phyloP scores from a whole-genome alignment of 2,888 invertebrate species.

The Nasonovia ribisnigri region DNA sequence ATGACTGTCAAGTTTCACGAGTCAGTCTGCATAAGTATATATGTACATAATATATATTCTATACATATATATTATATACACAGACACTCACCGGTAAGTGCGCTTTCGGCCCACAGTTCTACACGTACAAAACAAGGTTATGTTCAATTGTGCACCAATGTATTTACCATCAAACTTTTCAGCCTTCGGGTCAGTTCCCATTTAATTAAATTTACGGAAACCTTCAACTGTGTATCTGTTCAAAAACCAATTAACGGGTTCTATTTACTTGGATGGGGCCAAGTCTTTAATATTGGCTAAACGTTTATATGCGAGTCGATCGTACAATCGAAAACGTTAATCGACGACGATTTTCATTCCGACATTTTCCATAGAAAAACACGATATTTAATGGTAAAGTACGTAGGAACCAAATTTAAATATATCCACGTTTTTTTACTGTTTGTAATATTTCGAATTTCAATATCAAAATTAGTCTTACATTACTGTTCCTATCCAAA shows the following conservation, averaged over 20 bases:
- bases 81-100: background rate
- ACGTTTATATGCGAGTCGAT: background rate
- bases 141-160: background rate
- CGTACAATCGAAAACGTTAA: background rate
- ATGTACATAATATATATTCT: background rate
- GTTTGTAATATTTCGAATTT: background rate
- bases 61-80: background rate
- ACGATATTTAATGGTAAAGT: background rate
- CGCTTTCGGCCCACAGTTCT: background rate
- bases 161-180: constrained; percentile 43
- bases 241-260: constrained; percentile 50
- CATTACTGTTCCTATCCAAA: background rate
- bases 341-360: background rate
- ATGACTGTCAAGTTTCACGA: constrained; percentile 27
- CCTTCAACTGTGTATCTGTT: constrained; percentile 40
- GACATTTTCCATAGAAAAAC: background rate
- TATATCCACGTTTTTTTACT: background rate
- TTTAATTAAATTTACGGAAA: constrained; percentile 60
- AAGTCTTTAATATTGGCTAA: constrained; percentile 1
- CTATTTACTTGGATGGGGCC: background rate
- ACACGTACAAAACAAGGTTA: background rate
- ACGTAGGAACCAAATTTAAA: background rate
- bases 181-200: constrained; percentile 10
- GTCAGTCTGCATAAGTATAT: background rate
- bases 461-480: background rate